Percentiles rank a stretch among this genome's conserved stretches.
phyloP scores from a whole-genome alignment of 1,140 invertebrate genomes.

The Drosophila paulistorum region DNA sequence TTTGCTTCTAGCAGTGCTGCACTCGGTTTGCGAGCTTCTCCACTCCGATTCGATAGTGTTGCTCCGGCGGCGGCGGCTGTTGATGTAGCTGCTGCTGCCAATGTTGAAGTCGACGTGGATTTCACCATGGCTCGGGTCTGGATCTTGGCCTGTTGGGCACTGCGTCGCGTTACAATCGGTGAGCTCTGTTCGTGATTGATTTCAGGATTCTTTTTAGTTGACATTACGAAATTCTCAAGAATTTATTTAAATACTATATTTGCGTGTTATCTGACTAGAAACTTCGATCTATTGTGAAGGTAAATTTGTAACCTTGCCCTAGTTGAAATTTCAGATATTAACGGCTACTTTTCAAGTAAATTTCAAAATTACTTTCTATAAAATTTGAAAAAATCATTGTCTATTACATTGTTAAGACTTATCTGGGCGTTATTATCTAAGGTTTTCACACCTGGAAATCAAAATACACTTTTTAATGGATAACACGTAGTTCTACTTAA shows the following conservation, averaged over 20 bases:
- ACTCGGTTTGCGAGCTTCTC: slow-evolving; percentile 83
- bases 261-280: neutral
- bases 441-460: no score
- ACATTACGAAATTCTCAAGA: neutral
- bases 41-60: slow-evolving; percentile 23
- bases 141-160: slow-evolving; percentile 86
- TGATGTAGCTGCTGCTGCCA: slow-evolving; percentile 35
- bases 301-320: neutral
- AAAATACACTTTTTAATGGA: no score
- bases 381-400: no score
- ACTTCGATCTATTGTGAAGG: neutral
- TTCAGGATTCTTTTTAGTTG: neutral
- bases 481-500: no score
- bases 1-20: slow-evolving; percentile 85
- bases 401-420: no score
- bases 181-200: slow-evolving; percentile 58
- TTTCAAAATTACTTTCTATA: no score
- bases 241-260: neutral
- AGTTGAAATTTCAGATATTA: neutral
- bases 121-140: slow-evolving; percentile 86
- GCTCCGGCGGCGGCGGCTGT: slow-evolving; percentile 12
- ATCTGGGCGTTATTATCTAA: no score
- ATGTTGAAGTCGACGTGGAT: slow-evolving; percentile 49
- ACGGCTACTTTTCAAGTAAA: neutral
- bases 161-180: slow-evolving; percentile 85